phyloP scores from a whole-genome alignment of 92 coral and sea anemone genomes.

The Porites evermanni region DNA sequence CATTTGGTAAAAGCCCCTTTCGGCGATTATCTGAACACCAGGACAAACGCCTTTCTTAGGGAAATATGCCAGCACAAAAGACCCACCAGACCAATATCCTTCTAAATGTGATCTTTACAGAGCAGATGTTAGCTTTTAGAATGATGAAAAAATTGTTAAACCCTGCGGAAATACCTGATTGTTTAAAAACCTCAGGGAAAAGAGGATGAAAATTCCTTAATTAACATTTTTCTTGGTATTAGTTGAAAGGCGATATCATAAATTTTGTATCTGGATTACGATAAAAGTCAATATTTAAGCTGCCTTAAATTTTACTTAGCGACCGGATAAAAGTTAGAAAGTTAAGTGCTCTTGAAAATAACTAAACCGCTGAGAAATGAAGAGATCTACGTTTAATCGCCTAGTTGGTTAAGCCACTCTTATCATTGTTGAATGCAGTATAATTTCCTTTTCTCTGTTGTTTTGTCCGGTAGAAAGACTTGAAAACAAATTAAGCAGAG shows the following conservation, averaged over 20 bases:
- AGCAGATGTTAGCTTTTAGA: slow-evolving; percentile 1
- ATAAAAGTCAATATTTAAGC: neutral
- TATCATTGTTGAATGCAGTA: slow-evolving; percentile 16
- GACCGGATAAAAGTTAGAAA: slow-evolving; percentile 2
- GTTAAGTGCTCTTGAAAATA: slow-evolving; percentile 18
- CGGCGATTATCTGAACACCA: neutral
- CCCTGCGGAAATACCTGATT: neutral
- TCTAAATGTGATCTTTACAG: neutral
- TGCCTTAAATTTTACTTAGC: neutral
- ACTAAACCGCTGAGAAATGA: neutral
- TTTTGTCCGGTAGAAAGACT: neutral
- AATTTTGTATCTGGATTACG: neutral
- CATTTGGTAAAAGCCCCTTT: neutral
- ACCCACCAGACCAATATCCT: slow-evolving; percentile 1
- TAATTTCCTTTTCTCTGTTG: slow-evolving; percentile 17
- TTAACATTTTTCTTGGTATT: neutral
- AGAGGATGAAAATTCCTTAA: neutral
- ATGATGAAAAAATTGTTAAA: neutral
- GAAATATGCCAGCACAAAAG: slow-evolving; percentile 2
- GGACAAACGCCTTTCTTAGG: slow-evolving; percentile 5
- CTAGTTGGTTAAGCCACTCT: neutral
- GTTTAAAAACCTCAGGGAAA: slow-evolving; percentile 10
- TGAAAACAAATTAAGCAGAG: neutral
- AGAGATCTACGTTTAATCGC: neutral
- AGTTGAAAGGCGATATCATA: neutral